Evolutionary conservation across 2,113 vertebrate genomes (phyloP).

Genomic region (Sus scrofa): T2T-Sscrofa CM000823.6:12818501-12819000

Average conservation of each 20-base stretch:
- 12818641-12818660: too few species aligned
- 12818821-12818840: background rate
- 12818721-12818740: background rate
- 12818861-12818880: background rate
- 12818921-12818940: background rate
- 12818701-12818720: background rate
- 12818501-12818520: too few species aligned
- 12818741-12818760: background rate
- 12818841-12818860: background rate
- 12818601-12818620: too few species aligned
- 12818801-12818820: background rate
- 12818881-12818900: background rate
- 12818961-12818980: slow-evolving; percentile 35
- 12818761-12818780: background rate
- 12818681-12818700: background rate
- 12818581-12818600: too few species aligned
- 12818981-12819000: slow-evolving; percentile 48
- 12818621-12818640: too few species aligned
- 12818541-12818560: too few species aligned
- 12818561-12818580: too few species aligned
- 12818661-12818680: background rate
- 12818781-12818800: background rate
- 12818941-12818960: slow-evolving; percentile 2
- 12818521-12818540: too few species aligned
- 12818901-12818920: background rate